These are phyloP conservation scores for Marmota flaviventris DNA, from an alignment of 2,113 vertebrate species.

Conservation along the genomic window DNA sequence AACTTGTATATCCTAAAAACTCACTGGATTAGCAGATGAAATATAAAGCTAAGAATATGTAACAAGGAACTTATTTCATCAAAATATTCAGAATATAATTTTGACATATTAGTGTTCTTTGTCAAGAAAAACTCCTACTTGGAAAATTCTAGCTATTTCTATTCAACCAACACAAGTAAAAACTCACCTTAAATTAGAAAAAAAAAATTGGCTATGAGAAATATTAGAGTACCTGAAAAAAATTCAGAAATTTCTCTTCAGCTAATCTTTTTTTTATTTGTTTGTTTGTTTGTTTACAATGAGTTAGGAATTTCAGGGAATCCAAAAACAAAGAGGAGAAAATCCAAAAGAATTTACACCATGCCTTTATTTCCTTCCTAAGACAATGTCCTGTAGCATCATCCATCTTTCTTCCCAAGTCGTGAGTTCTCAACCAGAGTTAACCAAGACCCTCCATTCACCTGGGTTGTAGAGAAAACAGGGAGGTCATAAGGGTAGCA, in stretches of 20 bases:
- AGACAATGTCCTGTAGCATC: neutral
- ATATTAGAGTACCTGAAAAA: neutral
- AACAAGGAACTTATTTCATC: neutral
- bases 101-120: neutral
- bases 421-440: neutral
- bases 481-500: neutral
- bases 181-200: neutral
- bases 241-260: neutral
- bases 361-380: neutral
- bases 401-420: neutral
- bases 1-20: neutral
- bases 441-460: neutral
- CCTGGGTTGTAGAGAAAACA: neutral
- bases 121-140: neutral
- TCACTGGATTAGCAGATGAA: conserved; percentile 1
- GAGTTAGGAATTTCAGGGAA: neutral
- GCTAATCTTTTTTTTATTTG: too few relatives aligned
- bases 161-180: neutral
- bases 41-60: neutral
- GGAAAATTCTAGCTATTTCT: neutral
- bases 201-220: neutral
- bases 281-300: neutral
- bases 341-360: neutral
- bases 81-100: conserved; percentile 23
- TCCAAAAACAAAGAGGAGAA: neutral